phyloP scores from a whole-genome alignment of 1,140 invertebrate species.

The Psilanteris sp. region DNA sequence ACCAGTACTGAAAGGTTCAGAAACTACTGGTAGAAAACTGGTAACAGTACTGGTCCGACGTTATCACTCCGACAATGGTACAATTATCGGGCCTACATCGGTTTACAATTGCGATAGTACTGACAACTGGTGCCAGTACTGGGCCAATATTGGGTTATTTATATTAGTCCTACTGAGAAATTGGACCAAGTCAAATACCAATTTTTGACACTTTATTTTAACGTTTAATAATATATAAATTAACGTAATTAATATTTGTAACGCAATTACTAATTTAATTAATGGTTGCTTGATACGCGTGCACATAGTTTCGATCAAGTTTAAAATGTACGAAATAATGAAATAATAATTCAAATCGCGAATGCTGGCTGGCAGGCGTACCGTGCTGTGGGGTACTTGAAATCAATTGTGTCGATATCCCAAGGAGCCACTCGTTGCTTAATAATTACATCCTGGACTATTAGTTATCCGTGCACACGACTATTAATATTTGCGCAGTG shows the following conservation, averaged over 20 bases:
- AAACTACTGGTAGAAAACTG: too few relatives aligned
- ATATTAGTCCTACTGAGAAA: too few relatives aligned
- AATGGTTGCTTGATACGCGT: conserved; percentile 4
- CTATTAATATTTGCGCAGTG: conserved; percentile 38
- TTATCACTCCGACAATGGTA: too few relatives aligned
- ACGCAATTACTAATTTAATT: conserved; percentile 53
- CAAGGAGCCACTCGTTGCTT: conserved; percentile 65
- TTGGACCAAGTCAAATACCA: conserved; percentile 13
- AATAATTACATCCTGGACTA: conserved; percentile 67
- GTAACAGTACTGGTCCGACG: too few relatives aligned
- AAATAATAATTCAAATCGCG: conserved; percentile 56
- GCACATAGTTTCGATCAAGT: conserved; percentile 3
- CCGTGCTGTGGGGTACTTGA: conserved; percentile 67
- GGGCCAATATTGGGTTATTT: too few relatives aligned
- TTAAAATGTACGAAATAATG: conserved; percentile 52
- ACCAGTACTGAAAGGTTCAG: too few relatives aligned
- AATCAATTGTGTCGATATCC: conserved; percentile 45
- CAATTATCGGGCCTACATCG: too few relatives aligned
- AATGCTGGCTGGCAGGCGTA: conserved; percentile 56
- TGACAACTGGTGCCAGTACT: too few relatives aligned
- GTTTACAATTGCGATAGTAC: too few relatives aligned
- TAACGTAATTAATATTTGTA: too few relatives aligned
- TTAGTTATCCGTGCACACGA: conserved; percentile 48
- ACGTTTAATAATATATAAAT: too few relatives aligned
- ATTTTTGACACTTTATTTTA: conserved; percentile 44